A percentile compares a stretch with the other conserved stretches of the same genome.
These are phyloP conservation scores for Gobionotothen gibberifrons DNA, from an alignment of 2,797 vertebrate species.

Conservation along the genomic window DNA sequence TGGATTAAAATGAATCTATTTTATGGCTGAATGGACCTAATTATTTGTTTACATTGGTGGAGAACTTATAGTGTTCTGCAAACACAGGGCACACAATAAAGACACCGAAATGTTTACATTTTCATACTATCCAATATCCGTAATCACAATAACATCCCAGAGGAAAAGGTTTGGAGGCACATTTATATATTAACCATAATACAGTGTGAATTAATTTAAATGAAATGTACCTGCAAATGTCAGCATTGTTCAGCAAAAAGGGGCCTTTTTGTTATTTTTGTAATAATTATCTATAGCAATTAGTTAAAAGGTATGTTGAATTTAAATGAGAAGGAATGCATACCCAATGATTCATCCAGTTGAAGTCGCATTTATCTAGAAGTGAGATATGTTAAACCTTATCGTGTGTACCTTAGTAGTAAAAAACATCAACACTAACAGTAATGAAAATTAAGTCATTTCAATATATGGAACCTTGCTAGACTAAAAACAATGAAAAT, in stretches of 20 bases:
- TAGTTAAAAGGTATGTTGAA: neutral
- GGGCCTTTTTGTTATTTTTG: neutral
- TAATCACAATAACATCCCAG: slow-evolving; percentile 1
- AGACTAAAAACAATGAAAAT: neutral
- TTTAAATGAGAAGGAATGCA: neutral
- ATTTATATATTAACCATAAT: too few relatives aligned
- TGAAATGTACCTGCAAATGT: too few relatives aligned
- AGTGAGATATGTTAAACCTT: neutral
- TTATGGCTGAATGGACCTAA: neutral
- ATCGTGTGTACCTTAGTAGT: too few relatives aligned
- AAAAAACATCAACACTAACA: neutral
- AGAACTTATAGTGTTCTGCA: neutral
- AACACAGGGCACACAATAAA: neutral
- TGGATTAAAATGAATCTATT: neutral
- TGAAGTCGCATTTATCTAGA: neutral
- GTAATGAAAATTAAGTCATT: neutral
- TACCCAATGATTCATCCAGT: slow-evolving; percentile 1
- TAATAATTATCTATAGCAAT: slow-evolving; percentile 1
- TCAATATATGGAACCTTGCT: neutral
- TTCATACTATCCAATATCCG: neutral
- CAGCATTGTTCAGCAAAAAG: neutral
- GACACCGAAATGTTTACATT: neutral
- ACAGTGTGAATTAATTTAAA: neutral
- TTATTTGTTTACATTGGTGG: neutral
- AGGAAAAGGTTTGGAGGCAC: neutral